phyloP scores from a whole-genome alignment of 2,888 invertebrate genomes.

The Eupithecia exiguata region DNA sequence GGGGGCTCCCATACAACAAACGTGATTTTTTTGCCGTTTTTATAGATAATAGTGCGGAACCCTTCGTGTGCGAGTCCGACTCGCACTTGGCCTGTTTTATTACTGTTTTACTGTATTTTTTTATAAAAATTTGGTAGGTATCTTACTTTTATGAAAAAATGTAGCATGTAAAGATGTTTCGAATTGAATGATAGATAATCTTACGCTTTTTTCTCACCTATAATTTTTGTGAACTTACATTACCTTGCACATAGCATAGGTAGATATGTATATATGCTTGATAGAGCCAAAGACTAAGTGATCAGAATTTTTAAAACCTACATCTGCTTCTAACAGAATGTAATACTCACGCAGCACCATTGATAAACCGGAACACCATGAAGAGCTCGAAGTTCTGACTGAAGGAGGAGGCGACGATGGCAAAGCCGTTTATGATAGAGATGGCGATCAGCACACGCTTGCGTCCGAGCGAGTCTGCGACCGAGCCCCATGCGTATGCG shows the following conservation, averaged over 20 bases:
- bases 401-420: conserved; percentile 95
- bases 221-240: background rate
- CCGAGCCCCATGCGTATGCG: conserved; percentile 96
- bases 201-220: background rate
- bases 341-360: conserved; percentile 94
- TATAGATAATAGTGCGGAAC: too few relatives aligned
- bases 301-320: background rate
- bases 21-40: too few relatives aligned
- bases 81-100: too few relatives aligned
- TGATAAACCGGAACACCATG: conserved; percentile 95
- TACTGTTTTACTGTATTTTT: too few relatives aligned
- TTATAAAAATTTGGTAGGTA: too few relatives aligned
- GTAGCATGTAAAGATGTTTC: background rate
- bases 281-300: background rate
- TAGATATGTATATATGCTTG: too few relatives aligned
- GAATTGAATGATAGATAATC: background rate
- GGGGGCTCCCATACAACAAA: too few relatives aligned
- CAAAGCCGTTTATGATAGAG: conserved; percentile 94
- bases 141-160: too few relatives aligned
- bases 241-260: background rate
- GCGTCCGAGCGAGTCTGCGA: conserved; percentile 94
- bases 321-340: background rate
- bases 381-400: conserved; percentile 94
- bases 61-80: too few relatives aligned
- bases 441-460: conserved; percentile 94